Conservation (phyloP, 2,113 vertebrate species). For the Cinclus mexicanus region DNA sequence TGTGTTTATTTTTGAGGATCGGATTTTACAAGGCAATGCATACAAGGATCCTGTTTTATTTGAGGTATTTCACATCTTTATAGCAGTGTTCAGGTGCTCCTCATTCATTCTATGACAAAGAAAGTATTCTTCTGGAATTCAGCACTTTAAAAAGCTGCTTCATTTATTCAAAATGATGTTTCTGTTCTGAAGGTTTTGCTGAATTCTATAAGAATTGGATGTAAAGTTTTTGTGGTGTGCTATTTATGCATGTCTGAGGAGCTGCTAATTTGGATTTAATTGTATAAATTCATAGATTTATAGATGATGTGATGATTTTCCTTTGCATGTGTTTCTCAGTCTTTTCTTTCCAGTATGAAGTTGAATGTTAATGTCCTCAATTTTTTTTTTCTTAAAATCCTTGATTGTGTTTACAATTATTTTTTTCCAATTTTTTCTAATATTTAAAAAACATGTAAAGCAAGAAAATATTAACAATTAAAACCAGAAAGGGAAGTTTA, state of each 20-base stretch:
- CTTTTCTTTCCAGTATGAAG: background rate
- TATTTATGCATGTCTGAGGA: slow-evolving; percentile 18
- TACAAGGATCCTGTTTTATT: slow-evolving; percentile 83
- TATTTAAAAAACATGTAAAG: background rate
- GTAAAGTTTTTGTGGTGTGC: slow-evolving; percentile 21
- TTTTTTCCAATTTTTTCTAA: background rate
- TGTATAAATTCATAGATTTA: background rate
- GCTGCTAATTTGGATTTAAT: background rate
- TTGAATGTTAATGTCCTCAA: background rate
- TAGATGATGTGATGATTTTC: background rate
- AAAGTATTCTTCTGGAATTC: slow-evolving; percentile 63
- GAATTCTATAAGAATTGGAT: slow-evolving; percentile 66
- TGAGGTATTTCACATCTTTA: slow-evolving; percentile 78
- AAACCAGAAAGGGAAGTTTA: background rate
- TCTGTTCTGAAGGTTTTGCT: background rate
- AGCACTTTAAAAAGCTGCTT: background rate
- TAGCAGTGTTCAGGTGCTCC: background rate
- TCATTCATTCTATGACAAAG: background rate
- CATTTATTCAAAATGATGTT: background rate
- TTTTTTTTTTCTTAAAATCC: background rate
- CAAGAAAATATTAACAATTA: background rate
- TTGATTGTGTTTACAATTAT: background rate
- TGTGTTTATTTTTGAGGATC: slow-evolving; percentile 83
- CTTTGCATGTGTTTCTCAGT: slow-evolving; percentile 1
- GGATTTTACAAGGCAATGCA: slow-evolving; percentile 84